Percentiles rank a stretch among this genome's conserved stretches.
Conservation (phyloP, 2,113 vertebrate genomes). For the Sinosuthora webbiana region DNA sequence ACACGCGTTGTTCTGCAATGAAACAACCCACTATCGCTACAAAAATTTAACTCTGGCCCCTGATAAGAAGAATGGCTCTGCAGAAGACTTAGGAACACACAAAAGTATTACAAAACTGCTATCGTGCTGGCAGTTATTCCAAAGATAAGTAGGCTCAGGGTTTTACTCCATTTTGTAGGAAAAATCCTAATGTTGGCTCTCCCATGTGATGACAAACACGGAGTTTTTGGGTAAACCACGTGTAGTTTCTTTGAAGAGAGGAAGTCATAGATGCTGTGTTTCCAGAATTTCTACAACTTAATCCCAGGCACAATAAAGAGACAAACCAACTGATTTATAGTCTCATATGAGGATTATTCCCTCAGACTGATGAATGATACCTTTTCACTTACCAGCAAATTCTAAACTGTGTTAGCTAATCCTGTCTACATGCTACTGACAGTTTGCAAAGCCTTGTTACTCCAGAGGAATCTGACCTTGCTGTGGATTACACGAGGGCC, state of each 20-base stretch:
- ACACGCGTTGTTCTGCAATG: background rate
- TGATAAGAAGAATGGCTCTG: background rate
- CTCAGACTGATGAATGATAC: background rate
- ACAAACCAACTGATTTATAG: background rate
- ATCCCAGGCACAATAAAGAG: background rate
- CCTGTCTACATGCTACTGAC: background rate
- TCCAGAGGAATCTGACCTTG: background rate
- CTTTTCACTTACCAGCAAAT: background rate
- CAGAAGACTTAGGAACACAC: background rate
- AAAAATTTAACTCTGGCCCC: background rate
- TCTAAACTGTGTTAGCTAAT: background rate
- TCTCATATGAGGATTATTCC: background rate
- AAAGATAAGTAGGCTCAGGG: background rate
- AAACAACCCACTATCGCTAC: background rate
- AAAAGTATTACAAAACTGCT: background rate
- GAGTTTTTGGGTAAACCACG: background rate
- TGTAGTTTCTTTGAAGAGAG: background rate
- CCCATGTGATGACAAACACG: accelerated
- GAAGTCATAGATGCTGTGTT: background rate
- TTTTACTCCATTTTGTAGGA: background rate
- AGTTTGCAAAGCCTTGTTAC: background rate
- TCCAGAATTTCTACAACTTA: background rate
- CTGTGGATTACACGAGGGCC: background rate
- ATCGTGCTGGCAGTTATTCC: background rate
- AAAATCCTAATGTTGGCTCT: background rate